phyloP scores from a whole-genome alignment of 1,140 invertebrate species.

The Neodiprion pinetum region DNA sequence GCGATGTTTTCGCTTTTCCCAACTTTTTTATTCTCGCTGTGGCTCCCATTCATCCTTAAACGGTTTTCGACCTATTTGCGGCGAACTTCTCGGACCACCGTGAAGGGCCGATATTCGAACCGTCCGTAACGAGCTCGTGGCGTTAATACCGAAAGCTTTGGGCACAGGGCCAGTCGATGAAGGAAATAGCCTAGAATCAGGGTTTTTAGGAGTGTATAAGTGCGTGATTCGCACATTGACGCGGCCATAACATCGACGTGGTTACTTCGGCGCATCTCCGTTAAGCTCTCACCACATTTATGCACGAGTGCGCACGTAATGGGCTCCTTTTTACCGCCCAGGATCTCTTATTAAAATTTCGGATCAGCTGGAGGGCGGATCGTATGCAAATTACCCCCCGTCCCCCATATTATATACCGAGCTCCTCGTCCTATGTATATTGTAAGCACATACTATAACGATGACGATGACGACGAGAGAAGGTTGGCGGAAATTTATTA shows the following conservation, averaged over 20 bases:
- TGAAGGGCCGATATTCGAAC: neutral
- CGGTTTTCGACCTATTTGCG: no score
- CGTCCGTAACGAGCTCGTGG: neutral
- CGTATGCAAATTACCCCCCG: constrained; percentile 14
- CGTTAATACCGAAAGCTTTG: no score
- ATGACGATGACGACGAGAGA: no score
- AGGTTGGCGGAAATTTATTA: no score
- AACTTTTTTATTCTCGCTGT: no score
- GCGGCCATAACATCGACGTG: neutral
- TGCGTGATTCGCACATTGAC: neutral
- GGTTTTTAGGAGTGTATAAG: neutral
- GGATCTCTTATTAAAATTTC: constrained; percentile 26
- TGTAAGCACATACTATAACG: no score
- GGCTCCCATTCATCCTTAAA: no score
- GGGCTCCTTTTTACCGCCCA: constrained; percentile 6
- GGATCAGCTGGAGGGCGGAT: constrained; percentile 22
- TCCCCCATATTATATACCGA: no score
- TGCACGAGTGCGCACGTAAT: neutral
- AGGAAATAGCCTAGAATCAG: neutral
- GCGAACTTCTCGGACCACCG: neutral
- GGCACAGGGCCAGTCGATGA: no score
- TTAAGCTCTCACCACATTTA: neutral
- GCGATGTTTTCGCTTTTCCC: no score
- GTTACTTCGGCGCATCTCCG: neutral
- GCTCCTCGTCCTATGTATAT: no score